These are phyloP conservation scores for Sebastes itinus DNA, from an alignment of 2,797 vertebrate genomes.

Conservation along the genomic window DNA sequence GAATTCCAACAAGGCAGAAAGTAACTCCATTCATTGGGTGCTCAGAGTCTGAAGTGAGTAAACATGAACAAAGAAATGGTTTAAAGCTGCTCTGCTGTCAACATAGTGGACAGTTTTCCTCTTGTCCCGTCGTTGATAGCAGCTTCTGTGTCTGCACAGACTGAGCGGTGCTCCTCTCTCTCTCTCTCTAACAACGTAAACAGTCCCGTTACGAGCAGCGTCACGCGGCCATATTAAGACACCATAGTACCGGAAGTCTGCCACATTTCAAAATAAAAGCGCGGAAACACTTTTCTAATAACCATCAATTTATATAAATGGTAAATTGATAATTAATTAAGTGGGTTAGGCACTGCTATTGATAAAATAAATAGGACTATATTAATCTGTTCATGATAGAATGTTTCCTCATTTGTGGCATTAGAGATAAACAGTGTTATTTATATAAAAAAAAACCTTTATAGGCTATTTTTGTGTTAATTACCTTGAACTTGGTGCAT, in stretches of 20 bases:
- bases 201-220: conserved; percentile 25
- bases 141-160: background rate
- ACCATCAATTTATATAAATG: too few relatives aligned
- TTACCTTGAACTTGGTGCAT: too few relatives aligned
- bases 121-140: background rate
- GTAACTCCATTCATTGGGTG: conserved; percentile 94
- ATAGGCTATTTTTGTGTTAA: too few relatives aligned
- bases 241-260: background rate
- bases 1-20: conserved; percentile 96
- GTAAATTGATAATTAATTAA: too few relatives aligned
- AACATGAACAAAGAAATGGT: background rate
- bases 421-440: too few relatives aligned
- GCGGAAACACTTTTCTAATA: too few relatives aligned
- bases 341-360: fast-evolving
- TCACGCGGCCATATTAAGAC: background rate
- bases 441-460: too few relatives aligned
- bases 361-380: too few relatives aligned
- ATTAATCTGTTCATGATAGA: too few relatives aligned
- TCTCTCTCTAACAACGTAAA: conserved; percentile 14
- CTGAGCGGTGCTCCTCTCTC: background rate
- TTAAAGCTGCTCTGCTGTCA: conserved; percentile 3
- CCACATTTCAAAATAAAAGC: conserved; percentile 48
- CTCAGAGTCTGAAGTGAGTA: background rate
- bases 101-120: conserved; percentile 16
- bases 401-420: too few relatives aligned